Evolutionary conservation across 2,113 vertebrate genomes (phyloP).

Genomic region (Neofelis nebulosa): DNA sequence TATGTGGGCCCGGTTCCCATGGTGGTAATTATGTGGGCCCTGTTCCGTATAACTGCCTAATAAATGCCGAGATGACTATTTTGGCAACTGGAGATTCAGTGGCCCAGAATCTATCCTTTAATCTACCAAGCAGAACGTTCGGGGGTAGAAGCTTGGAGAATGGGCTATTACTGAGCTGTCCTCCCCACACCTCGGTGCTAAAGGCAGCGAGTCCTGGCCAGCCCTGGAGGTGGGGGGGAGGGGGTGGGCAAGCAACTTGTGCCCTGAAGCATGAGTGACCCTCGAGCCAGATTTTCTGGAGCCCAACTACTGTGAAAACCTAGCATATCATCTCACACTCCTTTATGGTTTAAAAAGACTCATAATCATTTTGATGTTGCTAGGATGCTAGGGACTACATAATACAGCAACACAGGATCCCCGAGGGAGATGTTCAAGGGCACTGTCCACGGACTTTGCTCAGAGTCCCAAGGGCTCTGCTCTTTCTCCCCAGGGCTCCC

Average conservation of each 20-base stretch:
- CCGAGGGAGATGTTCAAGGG: background rate
- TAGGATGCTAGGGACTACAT: background rate
- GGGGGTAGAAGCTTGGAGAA: background rate
- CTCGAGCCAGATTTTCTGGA: background rate
- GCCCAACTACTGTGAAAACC: background rate
- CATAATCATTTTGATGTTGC: background rate
- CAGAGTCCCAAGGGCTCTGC: background rate
- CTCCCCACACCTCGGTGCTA: background rate
- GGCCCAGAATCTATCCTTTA: conserved; percentile 48
- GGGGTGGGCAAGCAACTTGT: background rate
- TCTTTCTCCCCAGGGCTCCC: background rate
- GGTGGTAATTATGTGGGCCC: conserved; percentile 40
- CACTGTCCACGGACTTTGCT: background rate
- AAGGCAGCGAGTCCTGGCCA: background rate
- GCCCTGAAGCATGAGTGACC: background rate
- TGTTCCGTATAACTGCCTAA: background rate
- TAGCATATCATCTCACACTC: background rate
- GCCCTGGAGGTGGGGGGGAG: too few species aligned
- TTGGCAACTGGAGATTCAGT: conserved; percentile 18
- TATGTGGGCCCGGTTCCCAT: background rate
- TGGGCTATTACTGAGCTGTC: background rate
- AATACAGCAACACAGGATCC: background rate
- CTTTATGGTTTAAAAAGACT: background rate
- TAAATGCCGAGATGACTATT: conserved; percentile 48
- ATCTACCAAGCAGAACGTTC: conserved; percentile 61